Conservation (phyloP, 37 sponge, comb jelly and placozoan species). For the Ianthella basta region DNA sequence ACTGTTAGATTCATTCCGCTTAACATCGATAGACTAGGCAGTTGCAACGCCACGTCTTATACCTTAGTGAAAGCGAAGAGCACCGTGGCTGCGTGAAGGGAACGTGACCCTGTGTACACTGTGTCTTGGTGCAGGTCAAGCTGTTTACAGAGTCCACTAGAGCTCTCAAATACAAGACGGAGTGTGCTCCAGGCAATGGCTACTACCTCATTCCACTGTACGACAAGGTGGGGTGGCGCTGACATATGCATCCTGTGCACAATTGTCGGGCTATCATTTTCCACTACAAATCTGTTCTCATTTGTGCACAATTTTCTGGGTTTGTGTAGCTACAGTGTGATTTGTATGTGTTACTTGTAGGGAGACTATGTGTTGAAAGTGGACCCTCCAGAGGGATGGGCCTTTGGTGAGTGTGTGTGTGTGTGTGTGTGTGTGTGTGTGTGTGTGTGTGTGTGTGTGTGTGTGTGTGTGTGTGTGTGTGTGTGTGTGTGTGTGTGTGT, state of each 20-base stretch:
- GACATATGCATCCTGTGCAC: neutral
- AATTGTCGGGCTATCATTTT: neutral
- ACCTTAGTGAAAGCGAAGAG: no score
- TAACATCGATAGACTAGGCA: no score
- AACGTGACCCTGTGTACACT: no score
- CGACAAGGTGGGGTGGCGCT: constrained; percentile 64
- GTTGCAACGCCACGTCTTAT: no score
- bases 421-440: neutral
- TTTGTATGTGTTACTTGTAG: constrained; percentile 19
- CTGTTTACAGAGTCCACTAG: constrained; percentile 63
- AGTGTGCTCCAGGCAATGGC: constrained; percentile 95
- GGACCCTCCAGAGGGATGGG: constrained; percentile 80
- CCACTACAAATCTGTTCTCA: no score
- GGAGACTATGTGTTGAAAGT: constrained; percentile 79
- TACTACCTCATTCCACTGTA: constrained; percentile 94
- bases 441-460: constrained; percentile 16
- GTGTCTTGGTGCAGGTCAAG: constrained; percentile 53
- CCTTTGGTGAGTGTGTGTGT: constrained; percentile 42
- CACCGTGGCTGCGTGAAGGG: no score
- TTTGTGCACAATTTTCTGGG: no score
- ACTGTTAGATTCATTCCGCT: no score
- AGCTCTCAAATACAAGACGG: constrained; percentile 65
- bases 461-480: constrained; percentile 28
- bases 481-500: constrained; percentile 34
- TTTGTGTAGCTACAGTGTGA: neutral